Base-by-base conservation (phyloP, 2,113 vertebrate genomes). In the Dolichotis patagonum region DNA sequence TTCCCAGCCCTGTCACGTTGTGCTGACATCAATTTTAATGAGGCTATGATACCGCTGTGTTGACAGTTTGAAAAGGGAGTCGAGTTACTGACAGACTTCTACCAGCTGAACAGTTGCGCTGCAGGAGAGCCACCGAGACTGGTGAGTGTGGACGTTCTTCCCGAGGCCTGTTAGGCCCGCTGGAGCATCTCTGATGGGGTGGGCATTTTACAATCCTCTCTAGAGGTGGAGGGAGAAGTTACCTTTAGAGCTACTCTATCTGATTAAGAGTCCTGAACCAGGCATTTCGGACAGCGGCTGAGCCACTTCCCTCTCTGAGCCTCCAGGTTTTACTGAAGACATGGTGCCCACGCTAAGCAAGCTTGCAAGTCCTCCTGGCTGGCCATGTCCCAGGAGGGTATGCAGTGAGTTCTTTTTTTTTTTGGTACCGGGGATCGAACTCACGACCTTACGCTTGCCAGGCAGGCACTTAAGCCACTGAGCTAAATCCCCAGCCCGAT, bases 11-110 rank as follows among this genome's bases (percentile, higher is more conserved):
- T 89, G 91, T 95, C 90, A 38, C 2, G 8, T 75, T 90, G 93
- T 89, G 80, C 93, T 95, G 96, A 94, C 83, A 94, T 94, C 89
- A 81, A 4, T 97, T 93, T 97, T 95, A 97, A 95, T 92, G 81
- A 97, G 90, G 62, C 75, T 91, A 83, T 90, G 88, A 91, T 85
- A 93, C 46, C 16, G 7, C 93, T 93, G 87, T 85, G 95, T 60
- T 97, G 95, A 97, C 94, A 96, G 88, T 93, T 96, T 91, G 56
- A 54, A 88, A 94, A 84, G 67, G 95, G 96, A 85, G 19, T 93
- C 80, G 19, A 43, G 96, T 98, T 96, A 92, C 97, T 41, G 88
- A 89, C 67, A 24, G 49, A 58, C 91, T 92, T 78, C 43, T 41
- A 49, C 78, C 43, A n/a, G 82, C 91, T 78, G 65, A 82, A 88